phyloP scores from a whole-genome alignment of 2,797 vertebrate species.

The Malurus leucopterus region DNA sequence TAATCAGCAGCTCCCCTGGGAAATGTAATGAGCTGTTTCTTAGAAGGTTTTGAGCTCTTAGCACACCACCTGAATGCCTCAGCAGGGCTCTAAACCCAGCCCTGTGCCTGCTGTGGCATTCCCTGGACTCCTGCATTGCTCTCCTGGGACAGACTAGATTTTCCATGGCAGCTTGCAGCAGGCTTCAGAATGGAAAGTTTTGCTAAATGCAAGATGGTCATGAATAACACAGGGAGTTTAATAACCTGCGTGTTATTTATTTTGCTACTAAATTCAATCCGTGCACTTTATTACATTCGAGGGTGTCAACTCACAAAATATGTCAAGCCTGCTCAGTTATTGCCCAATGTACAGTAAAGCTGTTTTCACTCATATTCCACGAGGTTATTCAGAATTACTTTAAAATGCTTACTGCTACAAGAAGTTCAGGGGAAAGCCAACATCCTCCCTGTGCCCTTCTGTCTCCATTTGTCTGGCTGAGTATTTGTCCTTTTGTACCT shows the following conservation, averaged over 20 bases:
- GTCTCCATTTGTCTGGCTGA: constrained; percentile 18
- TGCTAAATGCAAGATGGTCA: constrained; percentile 33
- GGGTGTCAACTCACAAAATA: constrained; percentile 34
- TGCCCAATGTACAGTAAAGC: constrained; percentile 6
- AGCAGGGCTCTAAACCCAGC: neutral
- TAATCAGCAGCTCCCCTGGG: neutral
- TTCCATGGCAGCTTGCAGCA: neutral
- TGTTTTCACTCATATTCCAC: constrained; percentile 1
- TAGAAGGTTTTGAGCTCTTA: neutral
- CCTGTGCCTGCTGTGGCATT: neutral
- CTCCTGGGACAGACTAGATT: neutral
- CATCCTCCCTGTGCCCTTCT: constrained; percentile 13
- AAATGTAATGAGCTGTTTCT: neutral
- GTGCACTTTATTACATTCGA: constrained; percentile 34
- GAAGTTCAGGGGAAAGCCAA: constrained; percentile 9
- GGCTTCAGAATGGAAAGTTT: constrained; percentile 28
- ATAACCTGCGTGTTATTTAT: constrained; percentile 45
- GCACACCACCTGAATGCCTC: neutral
- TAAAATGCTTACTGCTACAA: constrained; percentile 29
- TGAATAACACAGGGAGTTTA: constrained; percentile 31
- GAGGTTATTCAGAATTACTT: constrained; percentile 47
- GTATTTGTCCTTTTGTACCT: constrained; percentile 26
- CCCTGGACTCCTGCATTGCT: neutral
- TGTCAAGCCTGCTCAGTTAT: constrained; percentile 20
- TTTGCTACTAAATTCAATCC: constrained; percentile 43